Conservation (phyloP, 2,797 vertebrate species). For the Momotus momota region DNA sequence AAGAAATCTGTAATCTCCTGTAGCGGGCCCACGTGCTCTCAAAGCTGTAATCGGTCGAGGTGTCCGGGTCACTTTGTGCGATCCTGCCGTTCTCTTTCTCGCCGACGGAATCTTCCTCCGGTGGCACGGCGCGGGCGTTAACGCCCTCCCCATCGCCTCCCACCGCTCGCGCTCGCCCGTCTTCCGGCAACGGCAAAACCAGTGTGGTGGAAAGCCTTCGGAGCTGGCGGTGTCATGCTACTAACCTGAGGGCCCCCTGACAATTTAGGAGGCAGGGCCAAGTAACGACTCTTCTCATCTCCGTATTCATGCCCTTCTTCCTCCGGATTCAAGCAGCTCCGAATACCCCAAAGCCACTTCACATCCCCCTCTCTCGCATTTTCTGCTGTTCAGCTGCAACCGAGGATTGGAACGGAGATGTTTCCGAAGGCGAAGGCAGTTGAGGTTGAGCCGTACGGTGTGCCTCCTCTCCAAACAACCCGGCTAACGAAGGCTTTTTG, state of each 20-base stretch:
- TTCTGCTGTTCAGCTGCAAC: neutral
- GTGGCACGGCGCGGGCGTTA: neutral
- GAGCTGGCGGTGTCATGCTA: neutral
- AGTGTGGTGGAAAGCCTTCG: neutral
- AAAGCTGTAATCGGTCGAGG: accelerated
- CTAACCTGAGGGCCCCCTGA: neutral
- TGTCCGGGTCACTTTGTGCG: neutral
- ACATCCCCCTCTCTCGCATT: neutral
- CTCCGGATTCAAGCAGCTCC: neutral
- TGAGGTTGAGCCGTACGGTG: neutral
- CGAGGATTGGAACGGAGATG: neutral
- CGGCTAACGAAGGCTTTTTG: neutral
- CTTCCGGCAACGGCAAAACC: neutral
- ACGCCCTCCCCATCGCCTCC: neutral
- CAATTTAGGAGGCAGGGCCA: neutral
- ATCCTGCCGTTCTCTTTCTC: neutral
- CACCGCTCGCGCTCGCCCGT: neutral
- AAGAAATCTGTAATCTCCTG: neutral
- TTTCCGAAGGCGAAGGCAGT: neutral
- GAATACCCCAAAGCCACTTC: neutral
- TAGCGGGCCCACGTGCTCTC: accelerated
- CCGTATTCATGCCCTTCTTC: neutral
- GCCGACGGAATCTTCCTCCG: neutral
- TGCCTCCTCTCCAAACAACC: neutral
- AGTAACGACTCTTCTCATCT: neutral